Conservation (phyloP, 2,888 invertebrate genomes). For the Capitulum mitella region DNA sequence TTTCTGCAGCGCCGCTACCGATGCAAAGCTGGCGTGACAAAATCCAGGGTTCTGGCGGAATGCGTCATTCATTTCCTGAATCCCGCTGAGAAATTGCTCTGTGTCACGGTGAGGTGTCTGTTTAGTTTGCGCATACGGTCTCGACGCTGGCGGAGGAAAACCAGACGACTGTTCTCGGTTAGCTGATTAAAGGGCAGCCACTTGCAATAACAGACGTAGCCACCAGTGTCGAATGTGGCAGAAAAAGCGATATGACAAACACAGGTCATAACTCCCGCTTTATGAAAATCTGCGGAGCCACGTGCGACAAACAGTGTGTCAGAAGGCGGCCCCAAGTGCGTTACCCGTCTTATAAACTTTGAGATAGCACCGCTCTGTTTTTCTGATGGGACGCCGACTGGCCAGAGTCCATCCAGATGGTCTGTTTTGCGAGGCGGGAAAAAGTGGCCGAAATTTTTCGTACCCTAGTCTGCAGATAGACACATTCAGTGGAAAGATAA, state of each 20-base stretch:
- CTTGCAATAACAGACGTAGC: background rate
- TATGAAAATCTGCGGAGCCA: conserved; percentile 22
- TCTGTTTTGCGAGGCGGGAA: background rate
- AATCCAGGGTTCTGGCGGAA: background rate
- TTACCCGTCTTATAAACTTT: conserved; percentile 16
- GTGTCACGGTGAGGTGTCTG: background rate
- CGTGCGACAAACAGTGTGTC: conserved; percentile 22
- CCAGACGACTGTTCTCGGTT: background rate
- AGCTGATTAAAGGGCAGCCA: conserved; percentile 2
- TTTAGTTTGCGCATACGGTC: background rate
- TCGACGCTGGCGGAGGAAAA: background rate
- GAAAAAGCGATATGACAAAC: conserved; percentile 21
- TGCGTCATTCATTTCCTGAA: conserved; percentile 16
- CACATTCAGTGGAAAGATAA: no score
- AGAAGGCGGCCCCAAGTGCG: background rate
- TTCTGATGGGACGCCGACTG: background rate
- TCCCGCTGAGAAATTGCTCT: conserved; percentile 5
- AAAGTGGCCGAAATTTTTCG: no score
- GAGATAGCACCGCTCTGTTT: conserved; percentile 17
- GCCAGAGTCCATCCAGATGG: background rate
- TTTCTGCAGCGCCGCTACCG: background rate
- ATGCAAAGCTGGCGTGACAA: background rate
- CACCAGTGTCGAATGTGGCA: background rate
- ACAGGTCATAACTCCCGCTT: conserved; percentile 23
- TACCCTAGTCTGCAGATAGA: no score